Conservation (phyloP, 2,113 vertebrate genomes). For the Xenopus laevis region DNA sequence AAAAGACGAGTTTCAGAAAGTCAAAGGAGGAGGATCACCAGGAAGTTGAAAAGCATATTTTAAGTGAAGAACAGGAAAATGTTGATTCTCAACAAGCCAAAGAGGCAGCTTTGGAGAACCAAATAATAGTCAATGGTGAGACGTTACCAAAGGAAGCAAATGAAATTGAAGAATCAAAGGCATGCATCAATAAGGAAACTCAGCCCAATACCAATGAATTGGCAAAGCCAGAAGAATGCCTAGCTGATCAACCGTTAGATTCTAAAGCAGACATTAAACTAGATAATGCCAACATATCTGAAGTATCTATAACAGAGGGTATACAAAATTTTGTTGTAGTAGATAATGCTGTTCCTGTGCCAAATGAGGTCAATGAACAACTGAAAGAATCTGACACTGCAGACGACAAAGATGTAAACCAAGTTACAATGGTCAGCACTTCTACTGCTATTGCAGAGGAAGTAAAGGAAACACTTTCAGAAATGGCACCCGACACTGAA, state of each 20-base stretch:
- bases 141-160: slow-evolving; percentile 12
- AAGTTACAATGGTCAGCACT: neutral
- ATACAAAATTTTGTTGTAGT: neutral
- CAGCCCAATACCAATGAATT: neutral
- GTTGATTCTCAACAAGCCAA: neutral
- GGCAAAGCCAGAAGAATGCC: slow-evolving; percentile 41
- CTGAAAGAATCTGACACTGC: slow-evolving; percentile 51
- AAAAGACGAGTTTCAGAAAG: slow-evolving; percentile 86
- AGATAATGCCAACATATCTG: slow-evolving; percentile 17
- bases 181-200: neutral
- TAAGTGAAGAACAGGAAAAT: slow-evolving; percentile 54
- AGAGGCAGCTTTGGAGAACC: slow-evolving; percentile 38
- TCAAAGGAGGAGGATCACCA: slow-evolving; percentile 77
- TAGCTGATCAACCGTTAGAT: slow-evolving; percentile 46
- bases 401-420: slow-evolving; percentile 46
- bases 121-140: slow-evolving; percentile 19
- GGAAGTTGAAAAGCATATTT: slow-evolving; percentile 56
- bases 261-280: slow-evolving; percentile 43
- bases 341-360: neutral
- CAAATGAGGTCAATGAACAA: neutral
- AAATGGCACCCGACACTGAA: neutral
- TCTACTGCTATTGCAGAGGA: slow-evolving; percentile 13
- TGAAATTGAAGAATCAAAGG: slow-evolving; percentile 21
- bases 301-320: neutral
- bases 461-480: slow-evolving; percentile 34